phyloP scores from a whole-genome alignment of 2,888 invertebrate species.

The Disparrhopalites patrizii region DNA sequence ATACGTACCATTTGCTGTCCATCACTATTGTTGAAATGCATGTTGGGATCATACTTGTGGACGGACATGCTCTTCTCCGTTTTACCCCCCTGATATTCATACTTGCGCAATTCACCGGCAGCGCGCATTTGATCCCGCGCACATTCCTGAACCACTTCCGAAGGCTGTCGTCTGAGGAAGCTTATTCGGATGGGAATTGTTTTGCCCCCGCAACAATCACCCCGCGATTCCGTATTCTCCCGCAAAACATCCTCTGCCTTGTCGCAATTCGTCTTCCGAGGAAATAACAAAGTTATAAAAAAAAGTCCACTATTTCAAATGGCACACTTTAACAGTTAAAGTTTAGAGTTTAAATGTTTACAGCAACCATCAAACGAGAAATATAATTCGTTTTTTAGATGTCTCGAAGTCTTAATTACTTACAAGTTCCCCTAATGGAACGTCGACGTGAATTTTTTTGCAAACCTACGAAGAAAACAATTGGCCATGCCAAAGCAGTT shows the following conservation, averaged over 20 bases:
- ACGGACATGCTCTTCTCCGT: not conserved
- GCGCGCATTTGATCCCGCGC: not conserved
- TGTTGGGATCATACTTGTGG: not conserved
- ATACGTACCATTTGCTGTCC: not conserved
- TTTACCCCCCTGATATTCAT: not conserved
- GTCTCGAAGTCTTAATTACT: too few species aligned
- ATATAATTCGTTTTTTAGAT: too few species aligned
- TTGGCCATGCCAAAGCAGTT: too few species aligned
- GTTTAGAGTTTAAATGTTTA: not conserved
- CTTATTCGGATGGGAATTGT: constrained; percentile 1
- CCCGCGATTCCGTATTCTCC: constrained; percentile 1
- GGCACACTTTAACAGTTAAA: not conserved
- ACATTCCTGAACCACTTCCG: not conserved
- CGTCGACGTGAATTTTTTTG: not conserved
- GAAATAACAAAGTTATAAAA: not conserved
- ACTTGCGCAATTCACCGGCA: not conserved
- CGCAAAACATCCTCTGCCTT: not conserved
- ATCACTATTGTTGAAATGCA: not conserved
- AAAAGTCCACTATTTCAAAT: not conserved
- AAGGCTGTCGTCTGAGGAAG: not conserved
- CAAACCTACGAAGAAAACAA: not conserved
- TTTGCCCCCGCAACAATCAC: not conserved
- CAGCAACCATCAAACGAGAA: too few species aligned
- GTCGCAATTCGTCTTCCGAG: not conserved
- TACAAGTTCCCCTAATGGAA: not conserved